Evolutionary conservation across 2,888 invertebrate species (phyloP).

Genomic region (Caenorhabditis sp.): DNA sequence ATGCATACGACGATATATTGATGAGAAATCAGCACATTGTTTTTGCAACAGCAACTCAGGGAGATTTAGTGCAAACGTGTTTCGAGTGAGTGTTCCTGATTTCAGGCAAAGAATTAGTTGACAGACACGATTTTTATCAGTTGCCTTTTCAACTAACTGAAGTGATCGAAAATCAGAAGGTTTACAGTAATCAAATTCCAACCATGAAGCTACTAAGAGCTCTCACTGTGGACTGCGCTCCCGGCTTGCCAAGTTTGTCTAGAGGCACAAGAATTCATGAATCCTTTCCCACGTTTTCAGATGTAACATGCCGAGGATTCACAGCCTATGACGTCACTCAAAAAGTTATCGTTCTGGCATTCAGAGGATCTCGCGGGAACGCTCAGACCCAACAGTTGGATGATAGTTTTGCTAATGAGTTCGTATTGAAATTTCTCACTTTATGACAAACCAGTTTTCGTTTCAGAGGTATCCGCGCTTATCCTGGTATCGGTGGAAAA

Average conservation of each 20-base stretch:
- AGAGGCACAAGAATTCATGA: background rate
- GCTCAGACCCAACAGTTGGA: constrained; percentile 24
- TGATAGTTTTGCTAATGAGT: constrained; percentile 15
- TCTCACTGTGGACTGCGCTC: constrained; percentile 28
- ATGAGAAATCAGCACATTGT: constrained; percentile 25
- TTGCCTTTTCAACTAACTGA: too few relatives aligned
- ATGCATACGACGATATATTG: constrained; percentile 39
- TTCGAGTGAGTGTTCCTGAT: constrained; percentile 42
- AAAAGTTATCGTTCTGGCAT: constrained; percentile 38
- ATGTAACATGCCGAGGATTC: constrained; percentile 44
- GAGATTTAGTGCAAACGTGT: constrained; percentile 30
- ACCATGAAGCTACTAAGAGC: constrained; percentile 40
- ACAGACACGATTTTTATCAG: too few relatives aligned
- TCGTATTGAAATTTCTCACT: too few relatives aligned
- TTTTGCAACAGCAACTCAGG: constrained; percentile 44
- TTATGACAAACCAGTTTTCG: too few relatives aligned
- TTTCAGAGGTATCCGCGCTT: background rate
- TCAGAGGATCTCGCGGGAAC: constrained; percentile 47
- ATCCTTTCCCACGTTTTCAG: background rate
- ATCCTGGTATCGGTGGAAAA: constrained; percentile 32
- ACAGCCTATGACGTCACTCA: constrained; percentile 43
- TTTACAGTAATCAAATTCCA: constrained; percentile 49
- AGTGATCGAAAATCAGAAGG: background rate
- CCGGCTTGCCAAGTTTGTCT: background rate
- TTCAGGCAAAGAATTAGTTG: background rate